These are phyloP conservation scores for Clanis bilineata DNA, from an alignment of 2,888 invertebrate genomes.

Conservation along the genomic window DNA sequence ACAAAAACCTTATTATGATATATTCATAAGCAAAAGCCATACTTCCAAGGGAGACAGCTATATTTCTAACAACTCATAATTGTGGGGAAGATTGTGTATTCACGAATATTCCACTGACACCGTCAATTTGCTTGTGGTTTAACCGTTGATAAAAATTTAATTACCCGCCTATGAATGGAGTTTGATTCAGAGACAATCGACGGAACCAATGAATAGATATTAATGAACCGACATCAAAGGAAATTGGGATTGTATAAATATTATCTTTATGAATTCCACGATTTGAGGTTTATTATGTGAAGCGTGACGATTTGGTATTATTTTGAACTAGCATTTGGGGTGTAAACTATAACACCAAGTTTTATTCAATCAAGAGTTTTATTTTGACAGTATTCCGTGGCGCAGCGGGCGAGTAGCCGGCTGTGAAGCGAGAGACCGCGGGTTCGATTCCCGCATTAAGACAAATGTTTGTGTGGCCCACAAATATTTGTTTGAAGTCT, in stretches of 20 bases:
- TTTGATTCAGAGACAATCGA: slow-evolving; percentile 34
- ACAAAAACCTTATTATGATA: background rate
- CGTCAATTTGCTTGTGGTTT: slow-evolving; percentile 33
- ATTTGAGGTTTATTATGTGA: slow-evolving; percentile 1
- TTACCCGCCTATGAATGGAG: slow-evolving; percentile 24
- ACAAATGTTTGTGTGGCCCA: too few relatives aligned
- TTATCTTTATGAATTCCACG: slow-evolving; percentile 13
- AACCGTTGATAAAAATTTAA: slow-evolving; percentile 40
- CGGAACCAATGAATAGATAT: slow-evolving; percentile 45
- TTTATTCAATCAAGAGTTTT: too few relatives aligned
- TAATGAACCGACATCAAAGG: slow-evolving; percentile 13
- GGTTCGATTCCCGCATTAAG: too few relatives aligned
- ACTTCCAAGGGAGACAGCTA: background rate
- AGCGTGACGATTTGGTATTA: background rate
- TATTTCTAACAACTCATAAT: slow-evolving; percentile 7
- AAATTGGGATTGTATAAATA: slow-evolving; percentile 17
- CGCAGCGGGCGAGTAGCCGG: too few relatives aligned
- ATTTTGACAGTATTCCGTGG: too few relatives aligned
- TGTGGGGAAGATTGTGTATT: slow-evolving; percentile 14
- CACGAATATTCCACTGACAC: slow-evolving; percentile 32
- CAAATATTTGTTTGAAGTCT: too few relatives aligned
- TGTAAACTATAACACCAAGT: background rate
- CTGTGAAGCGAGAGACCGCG: too few relatives aligned
- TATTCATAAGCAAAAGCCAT: background rate
- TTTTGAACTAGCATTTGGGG: background rate